phyloP scores from a whole-genome alignment of 1,140 invertebrate species.

The Drosophila dunni region DNA sequence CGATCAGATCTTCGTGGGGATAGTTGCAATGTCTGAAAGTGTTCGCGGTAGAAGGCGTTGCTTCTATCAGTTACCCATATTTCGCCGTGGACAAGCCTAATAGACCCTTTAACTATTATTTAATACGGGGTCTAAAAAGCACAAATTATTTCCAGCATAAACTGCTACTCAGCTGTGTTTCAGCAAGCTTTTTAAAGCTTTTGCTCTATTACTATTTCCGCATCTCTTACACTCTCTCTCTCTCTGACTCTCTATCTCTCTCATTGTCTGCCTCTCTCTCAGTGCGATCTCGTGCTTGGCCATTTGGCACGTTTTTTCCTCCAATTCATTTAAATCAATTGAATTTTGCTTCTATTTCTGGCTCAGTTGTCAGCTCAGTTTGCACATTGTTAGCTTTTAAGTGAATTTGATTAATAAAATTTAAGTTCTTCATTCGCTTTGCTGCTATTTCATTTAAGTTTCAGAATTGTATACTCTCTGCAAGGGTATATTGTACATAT shows the following conservation, averaged over 20 bases:
- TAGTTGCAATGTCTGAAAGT: no score
- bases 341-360: conserved; percentile 69
- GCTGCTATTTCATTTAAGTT: conserved; percentile 22
- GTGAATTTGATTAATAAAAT: conserved; percentile 68
- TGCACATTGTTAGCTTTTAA: conserved; percentile 60
- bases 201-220: conserved; percentile 24
- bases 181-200: conserved; percentile 46
- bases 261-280: not conserved
- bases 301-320: conserved; percentile 58
- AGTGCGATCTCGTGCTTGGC: conserved; percentile 58
- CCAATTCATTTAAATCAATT: conserved; percentile 79
- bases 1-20: no score
- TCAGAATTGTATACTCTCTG: not conserved
- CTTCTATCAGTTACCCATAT: no score
- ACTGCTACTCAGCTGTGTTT: conserved; percentile 37
- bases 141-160: conserved; percentile 41
- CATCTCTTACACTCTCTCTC: not conserved
- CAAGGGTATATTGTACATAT: no score
- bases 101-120: no score
- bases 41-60: no score
- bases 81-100: no score
- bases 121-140: no score
- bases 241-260: not conserved
- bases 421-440: conserved; percentile 14
- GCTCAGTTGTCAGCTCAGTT: conserved; percentile 52